Conservation (phyloP, 2,888 invertebrate genomes). For the Tipula unca region DNA sequence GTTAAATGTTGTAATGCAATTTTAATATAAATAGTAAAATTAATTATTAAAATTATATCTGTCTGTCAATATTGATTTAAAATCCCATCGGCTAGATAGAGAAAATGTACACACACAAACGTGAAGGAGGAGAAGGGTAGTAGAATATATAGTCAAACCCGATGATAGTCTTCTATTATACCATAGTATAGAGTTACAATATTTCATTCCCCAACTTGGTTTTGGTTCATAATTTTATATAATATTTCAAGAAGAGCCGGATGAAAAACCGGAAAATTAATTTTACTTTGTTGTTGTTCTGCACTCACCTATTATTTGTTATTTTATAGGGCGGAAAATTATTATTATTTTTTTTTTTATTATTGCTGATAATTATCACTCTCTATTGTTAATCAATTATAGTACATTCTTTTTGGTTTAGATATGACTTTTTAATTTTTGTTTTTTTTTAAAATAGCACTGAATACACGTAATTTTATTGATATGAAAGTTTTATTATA, state of each 20-base stretch:
- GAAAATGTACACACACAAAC: background rate
- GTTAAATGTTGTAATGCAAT: background rate
- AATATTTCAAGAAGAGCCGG: background rate
- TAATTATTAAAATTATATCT: background rate
- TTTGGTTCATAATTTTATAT: background rate
- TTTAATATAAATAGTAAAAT: background rate
- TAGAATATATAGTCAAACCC: background rate
- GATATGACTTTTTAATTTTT: conserved; percentile 1
- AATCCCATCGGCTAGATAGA: background rate
- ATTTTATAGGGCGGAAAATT: conserved; percentile 16
- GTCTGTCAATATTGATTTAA: background rate
- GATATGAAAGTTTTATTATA: background rate
- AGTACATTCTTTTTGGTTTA: background rate
- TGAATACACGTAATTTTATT: conserved; percentile 10
- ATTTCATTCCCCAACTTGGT: background rate
- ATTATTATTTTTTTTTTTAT: background rate
- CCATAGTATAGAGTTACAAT: background rate
- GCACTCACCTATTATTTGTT: conserved; percentile 15
- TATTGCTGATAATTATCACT: conserved; percentile 17
- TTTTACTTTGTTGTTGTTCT: background rate
- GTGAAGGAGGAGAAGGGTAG: no score
- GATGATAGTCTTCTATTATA: background rate
- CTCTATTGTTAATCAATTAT: background rate
- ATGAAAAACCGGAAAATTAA: background rate
- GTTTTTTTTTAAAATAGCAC: conserved; percentile 15